Base-by-base conservation (phyloP, 2,797 vertebrate species). In the Brachyrhaphis roseni region DNA sequence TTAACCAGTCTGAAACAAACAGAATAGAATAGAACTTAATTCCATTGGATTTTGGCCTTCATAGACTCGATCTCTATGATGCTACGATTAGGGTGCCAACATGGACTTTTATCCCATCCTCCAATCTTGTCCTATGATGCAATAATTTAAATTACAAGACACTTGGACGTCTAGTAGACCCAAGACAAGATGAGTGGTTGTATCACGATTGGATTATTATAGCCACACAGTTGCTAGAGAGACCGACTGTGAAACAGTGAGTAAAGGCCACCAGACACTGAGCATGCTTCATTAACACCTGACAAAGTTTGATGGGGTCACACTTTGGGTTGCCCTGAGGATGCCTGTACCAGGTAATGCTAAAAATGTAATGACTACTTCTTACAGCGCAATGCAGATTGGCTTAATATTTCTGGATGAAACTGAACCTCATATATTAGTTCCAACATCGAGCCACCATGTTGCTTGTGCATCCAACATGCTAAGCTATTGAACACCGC, bases 1-100 rank as follows among this genome's bases (percentile, higher is more conserved):
- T 88, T 94, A 1, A 94, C 90, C 51, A 87, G 90, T 36, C 85
- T 94, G 15, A 94, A 87, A 79, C 83, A 73, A 23, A 86, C 47
- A 5, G 43, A 90, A 59, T 86, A 87, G 57, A 78, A 74, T 39
- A 45, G 20, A 71, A 59, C 28, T 26, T 26, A 10, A 20, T 53
- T 39, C 36, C 10, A 26, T 5, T n/a, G 5, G 26, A 45, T 43
- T 15, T 43, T 43, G 39, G 23, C 51, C 20, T 39, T 39, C 16
- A 23, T 36, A 49, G 39, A 70, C 23, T 70, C 12, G 1, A 13
- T n/a, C 26, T 26, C 23, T 70, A 5, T 15, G 36, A 23, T 26
- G 26, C 4, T 43, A 13, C 39, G 23, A 15, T 43, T 23, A 26
- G 11, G 3, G n/a, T 43, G 11, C 26, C 23, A 45, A 70, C 26